These are phyloP conservation scores for Hystrix cristata DNA, from an alignment of 2,113 vertebrate genomes.

Conservation along the genomic window DNA sequence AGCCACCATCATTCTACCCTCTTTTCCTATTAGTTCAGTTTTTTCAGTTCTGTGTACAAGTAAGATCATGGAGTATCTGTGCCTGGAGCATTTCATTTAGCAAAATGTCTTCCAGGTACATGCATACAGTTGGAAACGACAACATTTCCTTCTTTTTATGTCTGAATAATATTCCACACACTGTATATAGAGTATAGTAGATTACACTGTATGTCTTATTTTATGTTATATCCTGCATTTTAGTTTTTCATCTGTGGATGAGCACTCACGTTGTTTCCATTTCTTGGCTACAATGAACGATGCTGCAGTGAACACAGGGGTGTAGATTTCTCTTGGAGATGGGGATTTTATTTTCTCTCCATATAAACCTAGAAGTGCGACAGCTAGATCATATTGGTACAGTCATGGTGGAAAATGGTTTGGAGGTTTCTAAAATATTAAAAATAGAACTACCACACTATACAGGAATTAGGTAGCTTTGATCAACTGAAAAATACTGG, in stretches of 20 bases:
- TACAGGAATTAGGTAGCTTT: not conserved
- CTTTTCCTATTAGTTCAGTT: not conserved
- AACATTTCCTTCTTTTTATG: not conserved
- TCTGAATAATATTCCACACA: not conserved
- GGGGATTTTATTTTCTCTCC: not conserved
- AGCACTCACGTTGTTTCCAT: not conserved
- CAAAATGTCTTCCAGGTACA: not conserved
- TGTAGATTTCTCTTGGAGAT: not conserved
- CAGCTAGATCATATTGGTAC: not conserved
- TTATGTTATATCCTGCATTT: not conserved
- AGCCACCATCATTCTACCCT: not conserved
- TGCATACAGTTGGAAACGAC: not conserved
- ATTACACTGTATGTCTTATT: not conserved
- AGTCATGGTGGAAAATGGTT: not conserved
- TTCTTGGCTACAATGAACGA: not conserved
- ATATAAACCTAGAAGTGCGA: not conserved
- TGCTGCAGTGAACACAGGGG: fast-evolving
- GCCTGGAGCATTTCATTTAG: not conserved
- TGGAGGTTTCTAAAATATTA: not conserved
- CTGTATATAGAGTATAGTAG: not conserved
- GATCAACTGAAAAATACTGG: conserved; percentile 41
- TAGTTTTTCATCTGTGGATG: not conserved
- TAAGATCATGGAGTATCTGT: not conserved
- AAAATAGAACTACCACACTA: not conserved
- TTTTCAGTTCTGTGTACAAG: not conserved